Percentiles rank a stretch among this genome's conserved stretches.
Conservation (phyloP, 2,113 vertebrate species). For the Pseudorhombus dupliciocellatus region DNA sequence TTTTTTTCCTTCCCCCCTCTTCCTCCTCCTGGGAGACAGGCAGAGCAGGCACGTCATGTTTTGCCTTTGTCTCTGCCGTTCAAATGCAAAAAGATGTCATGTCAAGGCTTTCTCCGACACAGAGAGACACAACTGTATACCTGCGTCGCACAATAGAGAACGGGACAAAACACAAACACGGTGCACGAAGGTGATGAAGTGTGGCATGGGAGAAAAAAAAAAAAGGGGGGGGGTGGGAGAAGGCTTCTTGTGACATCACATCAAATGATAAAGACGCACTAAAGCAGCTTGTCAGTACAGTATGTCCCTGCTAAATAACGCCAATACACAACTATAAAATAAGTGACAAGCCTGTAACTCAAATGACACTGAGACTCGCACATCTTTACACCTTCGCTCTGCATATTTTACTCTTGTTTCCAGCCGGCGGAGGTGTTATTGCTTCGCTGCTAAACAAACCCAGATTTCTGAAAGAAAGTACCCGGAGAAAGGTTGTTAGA, state of each 20-base stretch:
- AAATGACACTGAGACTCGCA: conserved; percentile 40
- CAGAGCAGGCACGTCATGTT: conserved; percentile 56
- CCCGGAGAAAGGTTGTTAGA: conserved; percentile 9
- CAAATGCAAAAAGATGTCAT: conserved; percentile 68
- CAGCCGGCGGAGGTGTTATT: conserved; percentile 19
- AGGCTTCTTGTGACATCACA: conserved; percentile 34
- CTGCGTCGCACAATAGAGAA: conserved; percentile 31
- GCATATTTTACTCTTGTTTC: conserved; percentile 27
- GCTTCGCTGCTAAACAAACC: conserved; percentile 20
- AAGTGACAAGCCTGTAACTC: conserved; percentile 31
- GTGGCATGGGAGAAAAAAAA: conserved; percentile 1
- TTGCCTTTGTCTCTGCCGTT: conserved; percentile 63
- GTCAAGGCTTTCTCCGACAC: conserved; percentile 58
- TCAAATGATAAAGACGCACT: conserved; percentile 49
- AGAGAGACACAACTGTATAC: conserved; percentile 41
- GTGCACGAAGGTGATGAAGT: neutral
- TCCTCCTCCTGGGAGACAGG: conserved; percentile 52
- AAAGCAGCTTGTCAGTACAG: conserved; percentile 43
- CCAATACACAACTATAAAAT: conserved; percentile 14
- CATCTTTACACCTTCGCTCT: conserved; percentile 30
- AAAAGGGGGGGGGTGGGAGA: no score
- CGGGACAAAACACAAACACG: conserved; percentile 25
- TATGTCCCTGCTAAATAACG: conserved; percentile 38
- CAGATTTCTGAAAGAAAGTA: conserved; percentile 20
- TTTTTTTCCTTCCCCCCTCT: neutral